phyloP scores from a whole-genome alignment of 2,888 invertebrate species.

The Lasiommata megera region DNA sequence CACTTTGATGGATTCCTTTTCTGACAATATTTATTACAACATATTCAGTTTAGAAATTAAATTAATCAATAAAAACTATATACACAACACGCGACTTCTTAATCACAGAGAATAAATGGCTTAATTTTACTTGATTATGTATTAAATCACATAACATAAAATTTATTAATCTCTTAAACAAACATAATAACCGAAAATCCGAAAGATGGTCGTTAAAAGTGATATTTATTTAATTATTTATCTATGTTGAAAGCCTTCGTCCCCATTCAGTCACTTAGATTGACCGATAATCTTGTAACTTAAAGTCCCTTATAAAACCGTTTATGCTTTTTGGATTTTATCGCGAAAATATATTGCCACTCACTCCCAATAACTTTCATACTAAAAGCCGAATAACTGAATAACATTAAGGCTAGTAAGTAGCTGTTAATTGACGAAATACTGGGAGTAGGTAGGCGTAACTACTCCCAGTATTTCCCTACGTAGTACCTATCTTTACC shows the following conservation, averaged over 20 bases:
- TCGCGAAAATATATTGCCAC: constrained; percentile 11
- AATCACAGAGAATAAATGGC: too few species aligned
- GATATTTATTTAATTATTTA: constrained; percentile 22
- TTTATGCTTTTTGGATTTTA: constrained; percentile 19
- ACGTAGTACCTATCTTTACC: too few species aligned
- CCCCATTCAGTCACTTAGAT: constrained; percentile 19
- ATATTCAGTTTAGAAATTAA: too few species aligned
- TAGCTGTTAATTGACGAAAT: too few species aligned
- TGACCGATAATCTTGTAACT: constrained; percentile 20
- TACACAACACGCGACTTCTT: too few species aligned
- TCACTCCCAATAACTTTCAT: constrained; percentile 9
- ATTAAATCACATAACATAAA: not conserved
- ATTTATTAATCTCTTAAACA: not conserved
- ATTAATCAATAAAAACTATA: too few species aligned
- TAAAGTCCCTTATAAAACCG: constrained; percentile 20
- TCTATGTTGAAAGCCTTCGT: constrained; percentile 21
- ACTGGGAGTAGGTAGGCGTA: too few species aligned
- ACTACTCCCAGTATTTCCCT: too few species aligned
- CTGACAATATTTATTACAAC: too few species aligned
- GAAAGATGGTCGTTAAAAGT: constrained; percentile 8
- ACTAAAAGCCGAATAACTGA: not conserved
- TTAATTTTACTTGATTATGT: too few species aligned
- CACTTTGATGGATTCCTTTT: too few species aligned
- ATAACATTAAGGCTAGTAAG: too few species aligned
- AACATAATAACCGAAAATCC: not conserved